These are phyloP conservation scores for Zonitis immaculata DNA, from an alignment of 2,888 invertebrate genomes.

Conservation along the genomic window DNA sequence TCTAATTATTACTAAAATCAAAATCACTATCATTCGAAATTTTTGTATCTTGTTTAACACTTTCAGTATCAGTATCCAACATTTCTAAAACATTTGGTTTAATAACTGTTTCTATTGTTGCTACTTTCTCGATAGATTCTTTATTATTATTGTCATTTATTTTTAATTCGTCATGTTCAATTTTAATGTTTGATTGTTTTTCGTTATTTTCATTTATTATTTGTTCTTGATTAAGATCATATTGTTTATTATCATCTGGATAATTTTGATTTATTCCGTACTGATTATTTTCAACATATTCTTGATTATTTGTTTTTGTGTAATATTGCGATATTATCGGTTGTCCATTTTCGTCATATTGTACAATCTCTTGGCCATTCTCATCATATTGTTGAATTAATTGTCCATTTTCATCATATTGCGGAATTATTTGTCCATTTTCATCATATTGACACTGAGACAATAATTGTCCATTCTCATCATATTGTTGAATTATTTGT, in stretches of 20 bases:
- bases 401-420: slow-evolving; percentile 28
- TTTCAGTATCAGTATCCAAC: slow-evolving; percentile 47
- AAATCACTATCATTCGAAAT: slow-evolving; percentile 47
- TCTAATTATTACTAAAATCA: slow-evolving; percentile 40
- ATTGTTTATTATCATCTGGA: slow-evolving; percentile 12
- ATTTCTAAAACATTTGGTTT: slow-evolving; percentile 40
- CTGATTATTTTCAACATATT: too few relatives aligned
- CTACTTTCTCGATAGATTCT: slow-evolving; percentile 3
- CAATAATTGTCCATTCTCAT: slow-evolving; percentile 20
- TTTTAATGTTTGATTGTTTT: too few relatives aligned
- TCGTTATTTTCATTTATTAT: neutral
- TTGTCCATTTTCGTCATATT: slow-evolving; percentile 27
- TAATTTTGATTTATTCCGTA: too few relatives aligned
- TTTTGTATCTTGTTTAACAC: slow-evolving; percentile 39
- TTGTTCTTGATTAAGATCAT: slow-evolving; percentile 28
- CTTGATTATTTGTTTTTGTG: too few relatives aligned
- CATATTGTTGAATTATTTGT: slow-evolving; percentile 22
- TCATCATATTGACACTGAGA: slow-evolving; percentile 17
- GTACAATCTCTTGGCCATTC: slow-evolving; percentile 19
- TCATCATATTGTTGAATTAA: slow-evolving; percentile 21
- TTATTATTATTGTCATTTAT: neutral
- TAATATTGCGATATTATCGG: slow-evolving; percentile 23
- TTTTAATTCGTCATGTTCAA: slow-evolving; percentile 4
- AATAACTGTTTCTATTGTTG: slow-evolving; percentile 10
- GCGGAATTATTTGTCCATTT: slow-evolving; percentile 13